Percentiles rank a stretch among this genome's conserved stretches.
These are phyloP conservation scores for Phymorhynchus buccinoides DNA, from an alignment of 1,140 invertebrate species.

Conservation along the genomic window DNA sequence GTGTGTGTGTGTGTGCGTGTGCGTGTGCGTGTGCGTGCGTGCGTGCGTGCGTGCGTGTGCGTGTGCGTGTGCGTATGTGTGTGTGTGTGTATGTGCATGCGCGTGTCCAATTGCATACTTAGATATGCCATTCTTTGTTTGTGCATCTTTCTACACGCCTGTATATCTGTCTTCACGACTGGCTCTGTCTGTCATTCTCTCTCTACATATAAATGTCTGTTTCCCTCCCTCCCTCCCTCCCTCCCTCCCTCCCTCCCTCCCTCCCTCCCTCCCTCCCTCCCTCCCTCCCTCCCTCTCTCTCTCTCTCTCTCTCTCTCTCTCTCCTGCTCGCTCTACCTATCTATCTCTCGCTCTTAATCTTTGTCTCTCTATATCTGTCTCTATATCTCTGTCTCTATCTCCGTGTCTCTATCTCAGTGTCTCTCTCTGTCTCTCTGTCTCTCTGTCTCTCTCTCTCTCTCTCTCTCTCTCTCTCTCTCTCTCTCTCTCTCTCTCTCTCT, in stretches of 20 bases:
- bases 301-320: not conserved
- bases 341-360: not conserved
- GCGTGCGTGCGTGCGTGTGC: not conserved
- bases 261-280: not conserved
- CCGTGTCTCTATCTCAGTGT: no score
- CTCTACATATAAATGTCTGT: not conserved
- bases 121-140: not conserved
- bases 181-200: not conserved
- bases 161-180: no score
- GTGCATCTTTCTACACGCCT: no score
- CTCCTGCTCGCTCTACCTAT: not conserved
- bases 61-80: not conserved
- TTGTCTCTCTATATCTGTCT: not conserved
- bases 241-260: not conserved
- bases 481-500: not conserved
- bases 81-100: constrained; percentile 14
- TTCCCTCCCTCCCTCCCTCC: not conserved
- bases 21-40: no score
- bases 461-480: not conserved
- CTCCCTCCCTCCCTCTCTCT: not conserved
- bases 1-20: no score
- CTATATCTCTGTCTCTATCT: no score
- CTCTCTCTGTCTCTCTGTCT: not conserved
- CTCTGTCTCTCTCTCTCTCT: not conserved
- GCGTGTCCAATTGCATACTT: constrained; percentile 5